Base-by-base conservation (phyloP, 2,113 vertebrate genomes). In the Antechinus flavipes region DNA sequence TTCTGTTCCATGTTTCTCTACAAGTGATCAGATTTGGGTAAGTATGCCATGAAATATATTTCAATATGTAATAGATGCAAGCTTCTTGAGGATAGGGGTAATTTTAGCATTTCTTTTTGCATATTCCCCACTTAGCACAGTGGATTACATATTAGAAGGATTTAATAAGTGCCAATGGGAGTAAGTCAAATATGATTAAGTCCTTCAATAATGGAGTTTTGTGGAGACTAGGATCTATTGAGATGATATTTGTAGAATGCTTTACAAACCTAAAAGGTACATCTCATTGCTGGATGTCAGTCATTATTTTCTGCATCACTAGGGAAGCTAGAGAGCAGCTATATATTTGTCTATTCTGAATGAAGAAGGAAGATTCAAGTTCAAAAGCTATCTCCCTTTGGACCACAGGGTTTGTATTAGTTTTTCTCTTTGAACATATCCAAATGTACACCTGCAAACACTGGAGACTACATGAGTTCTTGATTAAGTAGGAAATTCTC, bases 381-480 rank as follows among this genome's bases (percentile, higher is more conserved):
- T 42, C 94, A 76, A 91, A 93, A 46, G 49, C 68, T 27, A 27
- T 26, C 2, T 91, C 50, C 6, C 68, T n/a, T 90, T 90, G 25
- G 52, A 55, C 91, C 52, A 30, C 25, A 49, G 53, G 25, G 94
- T 95, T 96, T 89, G 24, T 91, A 27, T 93, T 52, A 93, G 89
- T 1, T 26, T 95, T 96, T 96, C n/a, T 2, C 8, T 76, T 92
- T 50, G 68, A 95, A 47, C 24, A 35, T 61, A n/a, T 26, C 27
- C 91, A 97, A 92, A 35, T 27, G 30, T 46, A 12, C 1, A 93
- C 19, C 42, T 94, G 58, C 46, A 93, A 46, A 42, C 92, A 53
- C 19, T 93, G 89, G 16, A 55, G 26, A 4, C 89, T 50, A 1
- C 56, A 52, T 55, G 58, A 54, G 89, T 94, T 95, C 91, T 47